Percentiles rank a stretch among this genome's conserved stretches.
Conservation (phyloP, 1,140 invertebrate species). For the Acromyrmex echinatior region DNA sequence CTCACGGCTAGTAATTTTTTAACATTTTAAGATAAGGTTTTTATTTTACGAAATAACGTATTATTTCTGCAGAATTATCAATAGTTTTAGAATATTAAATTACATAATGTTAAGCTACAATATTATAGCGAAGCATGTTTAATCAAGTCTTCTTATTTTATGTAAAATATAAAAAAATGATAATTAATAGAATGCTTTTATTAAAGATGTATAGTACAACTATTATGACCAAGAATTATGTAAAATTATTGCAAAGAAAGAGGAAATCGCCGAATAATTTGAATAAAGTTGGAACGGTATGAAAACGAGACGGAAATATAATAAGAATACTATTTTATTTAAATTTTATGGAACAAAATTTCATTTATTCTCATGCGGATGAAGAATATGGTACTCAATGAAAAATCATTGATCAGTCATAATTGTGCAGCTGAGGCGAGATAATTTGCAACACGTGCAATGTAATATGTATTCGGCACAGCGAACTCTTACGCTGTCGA, state of each 20-base stretch:
- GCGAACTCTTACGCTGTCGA: not conserved
- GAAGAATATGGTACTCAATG: not conserved
- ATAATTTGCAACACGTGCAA: conserved; percentile 31
- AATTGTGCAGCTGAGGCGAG: not conserved
- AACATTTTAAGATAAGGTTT: not conserved
- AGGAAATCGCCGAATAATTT: not conserved
- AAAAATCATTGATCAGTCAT: conserved; percentile 13
- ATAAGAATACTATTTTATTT: no score
- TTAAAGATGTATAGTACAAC: not conserved
- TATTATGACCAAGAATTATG: not conserved
- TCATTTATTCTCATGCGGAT: not conserved
- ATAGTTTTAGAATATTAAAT: conserved; percentile 7
- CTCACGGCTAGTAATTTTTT: not conserved
- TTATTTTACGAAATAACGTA: not conserved
- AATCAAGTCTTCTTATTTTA: not conserved
- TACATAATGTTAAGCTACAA: not conserved
- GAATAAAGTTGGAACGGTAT: not conserved
- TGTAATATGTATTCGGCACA: conserved; percentile 12
- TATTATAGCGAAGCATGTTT: not conserved
- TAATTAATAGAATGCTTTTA: not conserved
- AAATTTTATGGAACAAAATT: not conserved
- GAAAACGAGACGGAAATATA: not conserved
- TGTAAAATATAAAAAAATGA: not conserved
- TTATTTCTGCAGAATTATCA: not conserved
- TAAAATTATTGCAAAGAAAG: not conserved